Evolutionary conservation across 2,113 vertebrate genomes (phyloP).

Genomic region (Sceloporus tristichus): DNA sequence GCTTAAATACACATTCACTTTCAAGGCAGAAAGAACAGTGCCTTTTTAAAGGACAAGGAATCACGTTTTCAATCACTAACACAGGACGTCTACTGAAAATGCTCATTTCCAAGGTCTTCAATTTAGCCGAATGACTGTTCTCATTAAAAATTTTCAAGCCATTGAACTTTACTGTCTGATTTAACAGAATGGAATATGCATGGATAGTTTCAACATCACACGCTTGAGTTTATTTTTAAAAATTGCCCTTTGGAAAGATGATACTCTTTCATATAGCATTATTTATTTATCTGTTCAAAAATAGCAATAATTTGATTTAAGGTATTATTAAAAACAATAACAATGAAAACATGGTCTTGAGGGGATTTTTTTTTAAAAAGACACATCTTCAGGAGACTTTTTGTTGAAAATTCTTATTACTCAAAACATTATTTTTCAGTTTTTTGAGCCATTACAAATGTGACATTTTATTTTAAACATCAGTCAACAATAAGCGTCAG

Average conservation of each 20-base stretch:
- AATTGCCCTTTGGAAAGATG: constrained; percentile 52
- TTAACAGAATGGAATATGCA: constrained; percentile 60
- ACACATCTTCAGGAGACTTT: not conserved
- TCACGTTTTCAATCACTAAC: constrained; percentile 48
- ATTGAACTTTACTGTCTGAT: constrained; percentile 70
- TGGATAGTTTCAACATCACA: constrained; percentile 51
- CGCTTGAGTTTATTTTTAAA: constrained; percentile 57
- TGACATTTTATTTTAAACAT: constrained; percentile 62
- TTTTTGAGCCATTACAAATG: constrained; percentile 60
- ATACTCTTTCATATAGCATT: constrained; percentile 49
- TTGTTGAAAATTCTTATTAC: constrained; percentile 53
- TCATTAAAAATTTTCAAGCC: constrained; percentile 75
- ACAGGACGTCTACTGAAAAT: constrained; percentile 45
- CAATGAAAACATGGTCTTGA: constrained; percentile 15
- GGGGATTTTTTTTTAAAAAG: constrained; percentile 18
- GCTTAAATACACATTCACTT: not conserved
- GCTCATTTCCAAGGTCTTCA: constrained; percentile 55
- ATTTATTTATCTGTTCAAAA: constrained; percentile 45
- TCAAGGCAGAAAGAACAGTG: not conserved
- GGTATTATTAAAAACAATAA: not conserved
- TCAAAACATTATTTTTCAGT: constrained; percentile 32
- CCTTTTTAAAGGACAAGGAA: constrained; percentile 12
- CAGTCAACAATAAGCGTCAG: constrained; percentile 32
- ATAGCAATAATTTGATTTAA: not conserved
- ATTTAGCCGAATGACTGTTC: constrained; percentile 49